phyloP scores from a whole-genome alignment of 2,113 vertebrate genomes.

The Sorex araneus region DNA sequence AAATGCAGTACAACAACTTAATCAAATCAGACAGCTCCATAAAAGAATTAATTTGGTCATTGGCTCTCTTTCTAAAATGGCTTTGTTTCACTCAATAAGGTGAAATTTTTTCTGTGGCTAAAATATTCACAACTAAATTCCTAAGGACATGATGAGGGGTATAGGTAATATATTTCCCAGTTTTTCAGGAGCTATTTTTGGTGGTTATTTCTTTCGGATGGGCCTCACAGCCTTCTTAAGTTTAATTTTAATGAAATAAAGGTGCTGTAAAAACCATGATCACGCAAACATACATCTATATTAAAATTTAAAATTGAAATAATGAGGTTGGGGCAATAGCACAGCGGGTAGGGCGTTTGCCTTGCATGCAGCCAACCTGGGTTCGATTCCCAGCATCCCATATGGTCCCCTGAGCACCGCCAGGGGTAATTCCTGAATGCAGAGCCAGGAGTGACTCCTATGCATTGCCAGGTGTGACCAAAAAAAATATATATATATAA shows the following conservation, averaged over 20 bases:
- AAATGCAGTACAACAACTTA: conserved; percentile 77
- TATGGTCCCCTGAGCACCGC: no score
- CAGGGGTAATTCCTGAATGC: no score
- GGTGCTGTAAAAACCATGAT: neutral
- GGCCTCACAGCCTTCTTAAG: neutral
- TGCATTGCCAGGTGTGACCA: no score
- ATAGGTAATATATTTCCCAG: neutral
- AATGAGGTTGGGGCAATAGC: no score
- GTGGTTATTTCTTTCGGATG: conserved; percentile 35
- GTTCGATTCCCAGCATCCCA: no score
- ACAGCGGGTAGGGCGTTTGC: no score
- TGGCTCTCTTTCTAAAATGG: conserved; percentile 77
- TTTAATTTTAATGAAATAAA: conserved; percentile 14
- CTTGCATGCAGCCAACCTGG: no score
- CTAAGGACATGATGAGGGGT: conserved; percentile 6
- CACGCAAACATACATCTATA: neutral
- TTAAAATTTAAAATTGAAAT: neutral
- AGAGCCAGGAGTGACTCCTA: no score
- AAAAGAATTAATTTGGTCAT: conserved; percentile 83
- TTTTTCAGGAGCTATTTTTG: conserved; percentile 16
- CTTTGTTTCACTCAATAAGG: conserved; percentile 80
- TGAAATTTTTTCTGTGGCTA: conserved; percentile 72
- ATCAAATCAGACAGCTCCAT: conserved; percentile 81
- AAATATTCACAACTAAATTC: conserved; percentile 65
- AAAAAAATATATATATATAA: no score